A percentile compares a stretch with the other conserved stretches of the same genome.
Conservation (phyloP, 2,888 invertebrate species). For the Matsumyia berberina region DNA sequence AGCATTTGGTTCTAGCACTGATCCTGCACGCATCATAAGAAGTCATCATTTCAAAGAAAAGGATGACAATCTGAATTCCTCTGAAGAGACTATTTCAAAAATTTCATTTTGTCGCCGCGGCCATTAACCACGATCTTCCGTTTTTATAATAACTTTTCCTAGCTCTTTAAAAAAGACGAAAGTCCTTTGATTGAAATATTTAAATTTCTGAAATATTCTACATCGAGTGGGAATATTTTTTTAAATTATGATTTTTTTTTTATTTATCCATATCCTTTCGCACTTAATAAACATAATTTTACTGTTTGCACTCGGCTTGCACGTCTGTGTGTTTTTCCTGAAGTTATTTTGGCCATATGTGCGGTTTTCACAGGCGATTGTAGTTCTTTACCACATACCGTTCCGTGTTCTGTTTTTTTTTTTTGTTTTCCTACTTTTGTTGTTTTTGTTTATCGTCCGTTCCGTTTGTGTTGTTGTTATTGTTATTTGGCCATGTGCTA, state of each 20-base stretch:
- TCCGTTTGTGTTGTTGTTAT: constrained; percentile 35
- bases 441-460: constrained; percentile 44
- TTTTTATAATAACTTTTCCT: no score
- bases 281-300: constrained; percentile 69
- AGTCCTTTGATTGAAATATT: constrained; percentile 6
- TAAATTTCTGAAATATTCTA: background rate
- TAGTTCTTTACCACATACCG: constrained; percentile 73
- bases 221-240: background rate
- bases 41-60: no score
- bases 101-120: no score
- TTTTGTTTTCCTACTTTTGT: constrained; percentile 17
- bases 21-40: no score
- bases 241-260: constrained; percentile 24
- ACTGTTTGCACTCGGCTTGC: constrained; percentile 46
- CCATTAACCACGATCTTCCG: no score
- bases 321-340: constrained; percentile 61
- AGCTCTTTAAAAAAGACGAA: no score
- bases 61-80: no score
- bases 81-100: no score
- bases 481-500: constrained; percentile 52
- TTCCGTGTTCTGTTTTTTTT: constrained; percentile 42
- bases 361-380: constrained; percentile 76
- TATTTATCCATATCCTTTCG: constrained; percentile 67
- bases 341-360: constrained; percentile 75
- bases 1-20: no score